These are phyloP conservation scores for Pristionchus fissidentatus DNA, from an alignment of 2,888 invertebrate species.

Conservation along the genomic window DNA sequence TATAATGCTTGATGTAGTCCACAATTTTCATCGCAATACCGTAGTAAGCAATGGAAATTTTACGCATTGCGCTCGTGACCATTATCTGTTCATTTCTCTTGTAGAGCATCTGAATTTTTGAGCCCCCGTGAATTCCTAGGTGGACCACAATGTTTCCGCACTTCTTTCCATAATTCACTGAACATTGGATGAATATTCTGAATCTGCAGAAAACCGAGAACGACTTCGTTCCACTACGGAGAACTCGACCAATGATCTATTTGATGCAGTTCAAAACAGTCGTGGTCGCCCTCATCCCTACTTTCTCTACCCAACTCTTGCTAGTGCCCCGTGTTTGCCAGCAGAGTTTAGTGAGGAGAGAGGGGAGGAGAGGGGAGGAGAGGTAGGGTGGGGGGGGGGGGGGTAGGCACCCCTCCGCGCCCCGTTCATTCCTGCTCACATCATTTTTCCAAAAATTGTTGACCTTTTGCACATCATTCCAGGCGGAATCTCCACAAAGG, in stretches of 20 bases:
- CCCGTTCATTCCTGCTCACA: conserved; percentile 38
- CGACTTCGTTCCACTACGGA: no score
- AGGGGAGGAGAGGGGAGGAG: background rate
- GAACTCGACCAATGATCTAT: no score
- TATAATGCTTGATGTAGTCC: no score
- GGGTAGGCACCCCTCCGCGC: background rate
- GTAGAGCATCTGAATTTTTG: background rate
- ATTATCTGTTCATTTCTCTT: no score
- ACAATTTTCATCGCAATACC: no score
- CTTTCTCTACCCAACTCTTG: conserved; percentile 31
- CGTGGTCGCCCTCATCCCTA: background rate
- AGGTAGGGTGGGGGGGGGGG: background rate
- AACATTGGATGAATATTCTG: background rate
- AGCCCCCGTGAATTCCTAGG: background rate
- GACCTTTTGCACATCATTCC: conserved; percentile 24
- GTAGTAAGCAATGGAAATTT: no score
- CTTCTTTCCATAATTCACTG: background rate
- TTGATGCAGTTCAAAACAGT: no score
- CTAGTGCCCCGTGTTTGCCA: conserved; percentile 39
- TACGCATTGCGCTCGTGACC: no score
- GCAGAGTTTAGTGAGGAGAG: conserved; percentile 36
- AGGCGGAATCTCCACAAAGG: no score
- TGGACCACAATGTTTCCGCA: background rate
- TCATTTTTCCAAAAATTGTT: conserved; percentile 31
- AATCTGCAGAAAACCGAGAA: no score